phyloP scores from a whole-genome alignment of 1,140 invertebrate species.

The Aphaenogaster ashmeadi region DNA sequence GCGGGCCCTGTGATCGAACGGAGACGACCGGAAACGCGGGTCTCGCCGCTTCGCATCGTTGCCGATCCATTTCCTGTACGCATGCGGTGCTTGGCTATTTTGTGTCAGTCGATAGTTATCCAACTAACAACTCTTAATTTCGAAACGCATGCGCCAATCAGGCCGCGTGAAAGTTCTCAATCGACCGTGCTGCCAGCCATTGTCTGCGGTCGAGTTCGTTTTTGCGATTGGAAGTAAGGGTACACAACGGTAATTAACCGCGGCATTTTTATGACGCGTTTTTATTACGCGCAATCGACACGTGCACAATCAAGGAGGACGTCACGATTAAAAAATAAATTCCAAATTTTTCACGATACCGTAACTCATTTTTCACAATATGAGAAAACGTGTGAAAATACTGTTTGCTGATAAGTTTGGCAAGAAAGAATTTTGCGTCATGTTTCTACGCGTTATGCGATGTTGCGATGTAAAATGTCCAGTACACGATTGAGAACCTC shows the following conservation, averaged over 20 bases:
- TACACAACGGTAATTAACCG: neutral
- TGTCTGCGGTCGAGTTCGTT: neutral
- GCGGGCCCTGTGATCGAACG: constrained; percentile 43
- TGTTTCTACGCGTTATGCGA: neutral
- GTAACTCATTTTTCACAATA: neutral
- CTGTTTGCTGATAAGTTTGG: neutral
- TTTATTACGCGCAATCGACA: neutral
- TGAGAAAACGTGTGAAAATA: neutral
- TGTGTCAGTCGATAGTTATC: constrained; percentile 55
- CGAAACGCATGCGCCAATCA: constrained; percentile 54
- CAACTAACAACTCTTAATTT: constrained; percentile 58
- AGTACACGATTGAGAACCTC: constrained; percentile 22
- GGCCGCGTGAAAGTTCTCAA: constrained; percentile 54
- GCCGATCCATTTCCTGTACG: constrained; percentile 16
- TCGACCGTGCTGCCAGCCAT: constrained; percentile 16
- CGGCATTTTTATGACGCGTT: neutral
- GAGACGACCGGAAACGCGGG: constrained; percentile 50
- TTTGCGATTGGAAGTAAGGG: neutral
- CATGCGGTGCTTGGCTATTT: constrained; percentile 37
- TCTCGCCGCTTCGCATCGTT: constrained; percentile 45
- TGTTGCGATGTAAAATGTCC: neutral
- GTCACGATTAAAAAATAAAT: neutral
- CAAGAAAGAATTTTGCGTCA: neutral
- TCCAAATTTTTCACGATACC: neutral
- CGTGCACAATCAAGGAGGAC: neutral